Evolutionary conservation across 2,113 vertebrate species (phyloP).

Genomic region (Azemiops feae): DNA sequence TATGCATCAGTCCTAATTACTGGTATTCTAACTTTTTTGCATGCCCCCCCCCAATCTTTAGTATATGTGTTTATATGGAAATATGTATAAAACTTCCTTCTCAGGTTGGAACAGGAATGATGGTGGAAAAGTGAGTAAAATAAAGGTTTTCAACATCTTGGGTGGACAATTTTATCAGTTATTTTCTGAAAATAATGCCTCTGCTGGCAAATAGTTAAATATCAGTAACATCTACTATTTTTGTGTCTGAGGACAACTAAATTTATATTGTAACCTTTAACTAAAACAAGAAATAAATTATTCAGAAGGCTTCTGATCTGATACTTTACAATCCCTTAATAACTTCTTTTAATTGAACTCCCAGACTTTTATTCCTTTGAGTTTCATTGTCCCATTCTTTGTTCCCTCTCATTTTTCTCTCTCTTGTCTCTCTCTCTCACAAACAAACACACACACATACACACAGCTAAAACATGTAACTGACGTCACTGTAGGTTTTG

Average conservation of each 20-base stretch:
- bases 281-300: background rate
- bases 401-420: background rate
- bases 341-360: background rate
- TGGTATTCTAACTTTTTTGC: background rate
- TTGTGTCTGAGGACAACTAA: background rate
- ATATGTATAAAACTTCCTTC: background rate
- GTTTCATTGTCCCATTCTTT: constrained; percentile 31
- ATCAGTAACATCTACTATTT: background rate
- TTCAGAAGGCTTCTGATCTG: rapidly evolving
- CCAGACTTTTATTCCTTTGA: background rate
- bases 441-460: background rate
- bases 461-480: constrained; percentile 6
- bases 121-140: background rate
- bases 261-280: background rate
- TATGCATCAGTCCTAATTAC: background rate
- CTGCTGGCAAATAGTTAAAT: background rate
- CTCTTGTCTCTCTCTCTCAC: background rate
- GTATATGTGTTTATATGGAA: background rate
- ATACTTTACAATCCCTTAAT: background rate
- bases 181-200: background rate
- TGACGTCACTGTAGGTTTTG: constrained; percentile 66
- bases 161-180: background rate
- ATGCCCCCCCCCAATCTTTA: background rate
- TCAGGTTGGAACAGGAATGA: background rate
- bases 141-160: background rate